Evolutionary conservation across 2,113 vertebrate species (phyloP).

Genomic region (Alethe castanea): DNA sequence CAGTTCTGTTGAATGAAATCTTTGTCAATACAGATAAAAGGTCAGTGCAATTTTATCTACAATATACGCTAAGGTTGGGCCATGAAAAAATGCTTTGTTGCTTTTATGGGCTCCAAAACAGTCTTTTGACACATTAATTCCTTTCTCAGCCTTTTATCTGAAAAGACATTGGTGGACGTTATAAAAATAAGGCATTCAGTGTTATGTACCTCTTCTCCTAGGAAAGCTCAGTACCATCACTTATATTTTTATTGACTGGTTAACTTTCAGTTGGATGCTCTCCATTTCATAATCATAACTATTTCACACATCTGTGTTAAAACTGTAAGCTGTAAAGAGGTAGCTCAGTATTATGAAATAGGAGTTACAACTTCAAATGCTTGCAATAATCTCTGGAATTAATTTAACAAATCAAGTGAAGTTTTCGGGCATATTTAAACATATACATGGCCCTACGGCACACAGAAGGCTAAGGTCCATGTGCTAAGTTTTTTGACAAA

Average conservation of each 20-base stretch:
- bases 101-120: constrained; percentile 22
- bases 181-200: neutral
- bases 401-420: neutral
- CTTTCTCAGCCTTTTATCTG: neutral
- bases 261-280: neutral
- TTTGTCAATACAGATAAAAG: constrained; percentile 45
- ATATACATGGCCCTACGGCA: neutral
- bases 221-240: neutral
- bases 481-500: neutral
- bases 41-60: constrained; percentile 27
- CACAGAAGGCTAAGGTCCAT: neutral
- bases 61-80: neutral
- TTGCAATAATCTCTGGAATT: neutral
- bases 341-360: neutral
- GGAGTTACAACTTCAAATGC: neutral
- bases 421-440: neutral
- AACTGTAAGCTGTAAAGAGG: neutral
- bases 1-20: constrained; percentile 9
- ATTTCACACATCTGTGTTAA: neutral
- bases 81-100: neutral
- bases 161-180: neutral
- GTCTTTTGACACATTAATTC: constrained; percentile 24
- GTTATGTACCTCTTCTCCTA: neutral
- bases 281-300: neutral
- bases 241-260: neutral